These are phyloP conservation scores for Oreochromis spilurus DNA, from an alignment of 2,113 vertebrate species.

Conservation along the genomic window DNA sequence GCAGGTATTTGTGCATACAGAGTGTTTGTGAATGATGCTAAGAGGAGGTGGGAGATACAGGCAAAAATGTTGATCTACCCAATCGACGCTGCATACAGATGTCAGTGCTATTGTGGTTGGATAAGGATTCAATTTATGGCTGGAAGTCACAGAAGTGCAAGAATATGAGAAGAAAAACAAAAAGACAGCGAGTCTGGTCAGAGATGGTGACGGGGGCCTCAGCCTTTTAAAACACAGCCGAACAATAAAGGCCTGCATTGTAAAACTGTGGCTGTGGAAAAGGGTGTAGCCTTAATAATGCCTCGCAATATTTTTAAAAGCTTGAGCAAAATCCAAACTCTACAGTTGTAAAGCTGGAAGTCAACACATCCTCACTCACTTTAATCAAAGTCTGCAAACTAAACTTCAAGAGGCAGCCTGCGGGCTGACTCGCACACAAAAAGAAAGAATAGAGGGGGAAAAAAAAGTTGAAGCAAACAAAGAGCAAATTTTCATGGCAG, in stretches of 20 bases:
- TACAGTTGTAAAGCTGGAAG: neutral
- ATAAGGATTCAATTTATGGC: neutral
- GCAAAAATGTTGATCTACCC: neutral
- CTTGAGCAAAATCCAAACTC: neutral
- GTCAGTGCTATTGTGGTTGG: neutral
- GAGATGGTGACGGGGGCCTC: neutral
- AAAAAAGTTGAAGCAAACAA: neutral
- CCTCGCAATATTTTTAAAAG: neutral
- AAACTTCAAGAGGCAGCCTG: neutral
- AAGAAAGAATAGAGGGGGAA: neutral
- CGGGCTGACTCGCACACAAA: neutral
- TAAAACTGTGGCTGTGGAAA: constrained; percentile 15
- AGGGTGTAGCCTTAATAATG: neutral
- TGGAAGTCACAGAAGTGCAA: neutral
- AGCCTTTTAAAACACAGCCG: neutral
- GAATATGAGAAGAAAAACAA: neutral
- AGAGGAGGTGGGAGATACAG: neutral
- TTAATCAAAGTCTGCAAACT: neutral
- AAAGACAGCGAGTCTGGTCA: neutral
- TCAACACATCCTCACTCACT: neutral
- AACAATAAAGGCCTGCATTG: neutral
- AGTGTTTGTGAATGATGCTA: neutral
- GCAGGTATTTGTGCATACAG: neutral
- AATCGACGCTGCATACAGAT: neutral
- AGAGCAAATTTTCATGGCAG: neutral